phyloP scores from a whole-genome alignment of 2,888 invertebrate species.

The Philereme transversata region DNA sequence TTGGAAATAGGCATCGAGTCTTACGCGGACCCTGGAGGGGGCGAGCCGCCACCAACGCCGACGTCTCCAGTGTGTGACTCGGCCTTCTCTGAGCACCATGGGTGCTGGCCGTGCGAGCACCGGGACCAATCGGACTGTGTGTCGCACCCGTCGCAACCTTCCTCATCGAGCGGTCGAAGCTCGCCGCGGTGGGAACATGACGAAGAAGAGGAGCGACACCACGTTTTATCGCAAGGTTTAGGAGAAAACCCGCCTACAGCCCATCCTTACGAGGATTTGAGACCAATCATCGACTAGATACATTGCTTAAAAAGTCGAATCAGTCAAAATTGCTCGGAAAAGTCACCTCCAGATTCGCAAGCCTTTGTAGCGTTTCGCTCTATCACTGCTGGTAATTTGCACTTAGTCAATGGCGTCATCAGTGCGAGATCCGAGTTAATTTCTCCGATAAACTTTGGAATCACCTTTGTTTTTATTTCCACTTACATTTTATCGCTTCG shows the following conservation, averaged over 20 bases:
- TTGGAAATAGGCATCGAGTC: conserved; percentile 76
- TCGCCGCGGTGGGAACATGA: conserved; percentile 79
- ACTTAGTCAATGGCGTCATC: conserved; percentile 2
- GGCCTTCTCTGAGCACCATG: conserved; percentile 78
- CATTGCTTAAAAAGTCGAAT: not conserved
- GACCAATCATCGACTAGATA: conserved; percentile 17
- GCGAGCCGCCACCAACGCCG: conserved; percentile 75
- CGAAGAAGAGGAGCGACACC: conserved; percentile 72
- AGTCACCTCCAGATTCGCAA: conserved; percentile 1
- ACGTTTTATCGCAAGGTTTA: conserved; percentile 77
- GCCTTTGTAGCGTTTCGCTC: conserved; percentile 3
- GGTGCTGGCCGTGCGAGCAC: conserved; percentile 78
- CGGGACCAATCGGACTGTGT: conserved; percentile 70
- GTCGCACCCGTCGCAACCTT: conserved; percentile 66
- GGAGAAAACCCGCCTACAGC: conserved; percentile 42
- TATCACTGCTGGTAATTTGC: conserved; percentile 2
- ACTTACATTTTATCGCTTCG: not conserved
- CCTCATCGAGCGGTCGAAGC: conserved; percentile 69
- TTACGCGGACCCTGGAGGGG: conserved; percentile 77
- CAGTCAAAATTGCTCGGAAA: not conserved
- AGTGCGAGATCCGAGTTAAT: conserved; percentile 6
- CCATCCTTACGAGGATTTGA: conserved; percentile 38
- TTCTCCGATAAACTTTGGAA: conserved; percentile 1
- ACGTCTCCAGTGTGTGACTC: conserved; percentile 80
- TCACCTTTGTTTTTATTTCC: not conserved